These are phyloP conservation scores for Pollimyrus isidori DNA, from an alignment of 2,113 vertebrate species.

Conservation along the genomic window DNA sequence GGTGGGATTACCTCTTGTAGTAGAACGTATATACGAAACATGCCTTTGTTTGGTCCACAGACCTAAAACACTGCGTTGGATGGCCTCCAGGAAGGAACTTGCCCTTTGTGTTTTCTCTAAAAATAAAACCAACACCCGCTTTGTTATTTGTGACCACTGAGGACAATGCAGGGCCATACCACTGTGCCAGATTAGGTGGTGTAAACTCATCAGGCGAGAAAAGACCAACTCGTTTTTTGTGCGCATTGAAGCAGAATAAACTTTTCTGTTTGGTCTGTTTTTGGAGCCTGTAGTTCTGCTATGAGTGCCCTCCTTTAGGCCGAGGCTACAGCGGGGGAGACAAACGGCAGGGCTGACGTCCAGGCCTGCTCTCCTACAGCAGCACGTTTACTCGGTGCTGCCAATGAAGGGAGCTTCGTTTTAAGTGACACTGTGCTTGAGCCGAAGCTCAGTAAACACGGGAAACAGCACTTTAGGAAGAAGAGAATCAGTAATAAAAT, in stretches of 20 bases:
- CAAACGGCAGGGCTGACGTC: neutral
- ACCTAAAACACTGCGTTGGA: slow-evolving; percentile 26
- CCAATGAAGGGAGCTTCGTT: neutral
- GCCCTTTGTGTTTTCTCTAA: slow-evolving; percentile 51
- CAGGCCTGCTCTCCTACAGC: neutral
- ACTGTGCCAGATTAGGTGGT: neutral
- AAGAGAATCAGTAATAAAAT: neutral
- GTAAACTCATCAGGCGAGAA: neutral
- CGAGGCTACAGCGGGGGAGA: neutral
- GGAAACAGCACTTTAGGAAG: neutral
- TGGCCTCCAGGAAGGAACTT: slow-evolving; percentile 26
- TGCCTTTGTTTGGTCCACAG: slow-evolving; percentile 32
- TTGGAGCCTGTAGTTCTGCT: neutral
- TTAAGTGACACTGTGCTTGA: neutral
- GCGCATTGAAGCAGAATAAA: neutral
- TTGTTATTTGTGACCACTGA: slow-evolving; percentile 20
- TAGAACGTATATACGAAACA: slow-evolving; percentile 32
- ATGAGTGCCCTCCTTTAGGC: neutral
- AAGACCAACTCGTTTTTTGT: neutral
- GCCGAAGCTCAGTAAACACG: neutral
- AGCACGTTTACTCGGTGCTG: neutral
- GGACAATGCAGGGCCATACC: slow-evolving; percentile 3
- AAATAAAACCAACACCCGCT: slow-evolving; percentile 34
- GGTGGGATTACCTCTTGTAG: slow-evolving; percentile 13
- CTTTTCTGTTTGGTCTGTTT: neutral